A percentile compares a stretch with the other conserved stretches of the same genome.
These are phyloP conservation scores for Petrocephalus sullivani DNA, from an alignment of 2,797 vertebrate genomes.

Conservation along the genomic window DNA sequence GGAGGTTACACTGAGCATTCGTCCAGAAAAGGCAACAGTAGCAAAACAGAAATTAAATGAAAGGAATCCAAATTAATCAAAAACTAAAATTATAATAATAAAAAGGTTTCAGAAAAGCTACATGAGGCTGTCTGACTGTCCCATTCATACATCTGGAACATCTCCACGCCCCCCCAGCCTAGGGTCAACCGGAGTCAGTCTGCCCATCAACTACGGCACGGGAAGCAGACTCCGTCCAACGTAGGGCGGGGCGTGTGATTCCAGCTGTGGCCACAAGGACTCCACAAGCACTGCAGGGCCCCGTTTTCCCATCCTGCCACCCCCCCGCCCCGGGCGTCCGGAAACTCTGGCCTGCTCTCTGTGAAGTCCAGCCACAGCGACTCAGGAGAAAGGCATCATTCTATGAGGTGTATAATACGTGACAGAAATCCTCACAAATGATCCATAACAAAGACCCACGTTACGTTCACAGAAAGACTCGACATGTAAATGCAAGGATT, in stretches of 20 bases:
- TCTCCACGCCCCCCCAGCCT: neutral
- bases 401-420: neutral
- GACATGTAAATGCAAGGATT: neutral
- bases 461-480: neutral
- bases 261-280: neutral
- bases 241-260: neutral
- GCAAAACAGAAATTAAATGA: slow-evolving; percentile 47
- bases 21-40: slow-evolving; percentile 41
- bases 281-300: neutral
- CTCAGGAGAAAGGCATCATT: slow-evolving; percentile 19
- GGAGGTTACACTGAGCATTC: slow-evolving; percentile 75
- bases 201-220: neutral
- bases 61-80: slow-evolving; percentile 34
- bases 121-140: neutral
- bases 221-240: neutral
- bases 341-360: neutral
- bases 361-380: slow-evolving; percentile 38
- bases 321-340: neutral
- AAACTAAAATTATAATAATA: slow-evolving; percentile 47
- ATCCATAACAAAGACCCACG: neutral
- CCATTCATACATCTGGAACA: neutral
- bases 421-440: neutral
- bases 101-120: slow-evolving; percentile 46
- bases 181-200: neutral
- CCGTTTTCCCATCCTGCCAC: neutral